Percentiles rank a stretch among this genome's conserved stretches.
Conservation (phyloP, 2,888 invertebrate species). For the Hydropsyche betteni region DNA sequence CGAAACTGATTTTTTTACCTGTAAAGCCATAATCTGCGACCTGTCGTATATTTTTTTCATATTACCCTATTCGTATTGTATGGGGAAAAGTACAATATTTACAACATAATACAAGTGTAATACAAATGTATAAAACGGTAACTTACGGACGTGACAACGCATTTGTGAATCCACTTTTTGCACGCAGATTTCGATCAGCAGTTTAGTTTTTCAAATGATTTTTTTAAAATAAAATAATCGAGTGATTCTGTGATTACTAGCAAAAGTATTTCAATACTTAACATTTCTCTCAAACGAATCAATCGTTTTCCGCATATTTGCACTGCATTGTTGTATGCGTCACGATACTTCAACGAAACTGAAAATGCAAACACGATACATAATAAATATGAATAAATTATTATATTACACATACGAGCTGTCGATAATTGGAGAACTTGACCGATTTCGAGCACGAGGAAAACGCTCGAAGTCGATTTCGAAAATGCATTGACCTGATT, state of each 20-base stretch:
- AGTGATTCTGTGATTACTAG: no score
- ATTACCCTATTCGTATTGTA: constrained; percentile 14
- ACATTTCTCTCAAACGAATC: no score
- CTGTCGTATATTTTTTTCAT: constrained; percentile 27
- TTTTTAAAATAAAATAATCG: no score
- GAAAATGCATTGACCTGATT: constrained; percentile 21
- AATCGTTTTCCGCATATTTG: no score
- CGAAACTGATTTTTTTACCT: constrained; percentile 19
- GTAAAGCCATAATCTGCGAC: constrained; percentile 31
- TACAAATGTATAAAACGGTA: not conserved
- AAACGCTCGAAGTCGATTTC: constrained; percentile 19
- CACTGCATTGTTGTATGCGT: no score
- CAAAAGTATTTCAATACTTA: no score
- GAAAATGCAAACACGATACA: no score
- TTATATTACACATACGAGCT: not conserved
- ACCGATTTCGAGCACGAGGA: constrained; percentile 9
- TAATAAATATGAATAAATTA: no score
- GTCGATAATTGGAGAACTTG: constrained; percentile 20
- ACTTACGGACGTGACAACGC: constrained; percentile 12
- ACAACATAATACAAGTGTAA: constrained; percentile 11
- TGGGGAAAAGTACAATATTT: constrained; percentile 14
- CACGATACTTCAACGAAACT: no score
- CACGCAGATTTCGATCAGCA: no score
- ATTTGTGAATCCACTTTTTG: not conserved
- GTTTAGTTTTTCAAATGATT: no score